Conservation (phyloP, 2,113 vertebrate species). For the Marcusenius ussheri region DNA sequence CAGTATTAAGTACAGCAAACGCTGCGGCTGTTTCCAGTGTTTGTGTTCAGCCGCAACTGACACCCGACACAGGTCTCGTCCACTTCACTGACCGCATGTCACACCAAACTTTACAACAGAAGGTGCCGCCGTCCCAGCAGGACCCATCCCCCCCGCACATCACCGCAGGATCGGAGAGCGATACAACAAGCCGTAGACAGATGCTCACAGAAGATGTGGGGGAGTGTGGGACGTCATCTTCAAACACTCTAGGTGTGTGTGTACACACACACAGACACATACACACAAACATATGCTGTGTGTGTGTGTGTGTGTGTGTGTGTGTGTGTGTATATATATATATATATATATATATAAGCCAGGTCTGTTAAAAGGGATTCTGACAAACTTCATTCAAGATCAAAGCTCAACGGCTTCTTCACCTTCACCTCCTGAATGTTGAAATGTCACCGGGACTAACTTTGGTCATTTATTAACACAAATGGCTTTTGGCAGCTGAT, state of each 20-base stretch:
- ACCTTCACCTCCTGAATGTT: conserved; percentile 29
- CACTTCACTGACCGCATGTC: neutral
- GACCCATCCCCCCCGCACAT: neutral
- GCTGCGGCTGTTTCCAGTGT: neutral
- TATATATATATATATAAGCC: neutral
- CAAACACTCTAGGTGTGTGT: neutral
- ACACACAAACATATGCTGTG: neutral
- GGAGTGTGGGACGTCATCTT: neutral
- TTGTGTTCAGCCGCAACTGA: neutral
- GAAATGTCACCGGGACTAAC: conserved; percentile 36
- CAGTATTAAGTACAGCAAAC: neutral
- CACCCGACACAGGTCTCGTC: neutral
- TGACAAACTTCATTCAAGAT: conserved; percentile 34
- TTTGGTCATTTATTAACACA: conserved; percentile 30
- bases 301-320: neutral
- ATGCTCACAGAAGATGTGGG: neutral
- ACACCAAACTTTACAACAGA: neutral
- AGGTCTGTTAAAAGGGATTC: conserved; percentile 30
- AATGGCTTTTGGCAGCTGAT: conserved; percentile 34
- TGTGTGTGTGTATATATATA: neutral
- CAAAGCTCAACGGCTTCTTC: conserved; percentile 23
- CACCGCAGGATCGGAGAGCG: neutral
- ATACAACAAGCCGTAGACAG: conserved; percentile 9
- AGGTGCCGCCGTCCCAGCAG: neutral
- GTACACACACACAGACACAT: too few species aligned